Evolutionary conservation across 2,113 vertebrate genomes (phyloP), one percentile per base, ranked within the genome.

Genomic region (Grantiella picta): DNA sequence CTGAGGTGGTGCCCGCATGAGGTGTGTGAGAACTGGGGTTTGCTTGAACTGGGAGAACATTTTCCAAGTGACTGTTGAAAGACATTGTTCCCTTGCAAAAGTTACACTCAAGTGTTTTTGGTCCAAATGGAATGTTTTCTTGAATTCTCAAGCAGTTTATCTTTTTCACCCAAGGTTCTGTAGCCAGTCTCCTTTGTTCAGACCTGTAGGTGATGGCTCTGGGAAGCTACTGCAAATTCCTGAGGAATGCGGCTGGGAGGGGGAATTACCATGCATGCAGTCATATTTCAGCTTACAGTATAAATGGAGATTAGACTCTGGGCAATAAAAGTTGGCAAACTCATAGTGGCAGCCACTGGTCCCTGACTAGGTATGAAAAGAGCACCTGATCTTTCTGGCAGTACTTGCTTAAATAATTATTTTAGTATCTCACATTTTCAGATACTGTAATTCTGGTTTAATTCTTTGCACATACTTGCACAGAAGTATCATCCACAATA

Each of bases 1-100:
- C 42, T 72, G 61, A 36, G 27, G 12, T 56, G 47, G 31, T 76
- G 52, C 40, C 31, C 0, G 0, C 0, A 0, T 22, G 35, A 84
- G 49, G 42, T n/a, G 21, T 13, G 20, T 44, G 28, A 59, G 50
- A 71, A 18, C 31, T 28, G 38, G 70, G 28, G n/a, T 59, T 71
- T 35, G 35, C n/a, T 44, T 49, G 35, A 80, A 15, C 73, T 54
- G 33, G 49, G 38, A 50, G 33, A 42, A 40, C 1, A 2, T 42
- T 68, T 76, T n/a, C 33, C 10, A 50, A 86, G 29, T 40, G 57
- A 1, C 27, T 36, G 15, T 49, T 1, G 1, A 59, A 80, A 35
- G 64, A 54, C 4, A 1, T 21, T 0, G 0, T 54, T 95, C 54
- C 52, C 44, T 61, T 77, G 36, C 40, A 44, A 18, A 92, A 56